These are phyloP conservation scores for Melanophora roralis DNA, from an alignment of 2,888 invertebrate genomes.

Conservation along the genomic window DNA sequence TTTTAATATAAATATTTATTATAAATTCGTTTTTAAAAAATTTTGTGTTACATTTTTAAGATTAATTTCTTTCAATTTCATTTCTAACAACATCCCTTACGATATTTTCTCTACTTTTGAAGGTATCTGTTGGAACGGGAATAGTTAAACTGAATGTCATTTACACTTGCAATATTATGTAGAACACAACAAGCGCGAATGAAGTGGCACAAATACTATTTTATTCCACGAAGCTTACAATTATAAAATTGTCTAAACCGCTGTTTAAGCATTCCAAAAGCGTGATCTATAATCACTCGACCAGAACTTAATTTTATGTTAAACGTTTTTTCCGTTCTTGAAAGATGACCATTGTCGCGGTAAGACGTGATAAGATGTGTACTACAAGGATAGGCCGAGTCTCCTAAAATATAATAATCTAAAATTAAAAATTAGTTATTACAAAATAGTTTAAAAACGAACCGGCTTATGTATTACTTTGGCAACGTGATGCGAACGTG, in stretches of 20 bases:
- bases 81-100: neutral
- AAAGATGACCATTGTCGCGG: conserved; percentile 50
- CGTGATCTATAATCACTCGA: conserved; percentile 39
- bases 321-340: conserved; percentile 34
- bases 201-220: neutral
- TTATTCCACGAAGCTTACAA: neutral
- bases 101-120: neutral
- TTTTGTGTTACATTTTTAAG: neutral
- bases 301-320: conserved; percentile 40
- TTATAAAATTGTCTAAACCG: conserved; percentile 4
- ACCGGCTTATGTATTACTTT: too few relatives aligned
- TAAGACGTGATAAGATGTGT: conserved; percentile 42
- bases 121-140: neutral
- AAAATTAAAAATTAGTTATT: too few relatives aligned
- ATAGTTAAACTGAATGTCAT: neutral
- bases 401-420: conserved; percentile 26
- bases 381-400: conserved; percentile 48
- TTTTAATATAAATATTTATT: neutral
- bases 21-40: neutral
- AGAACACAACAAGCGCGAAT: neutral
- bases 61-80: too few relatives aligned
- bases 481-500: too few relatives aligned
- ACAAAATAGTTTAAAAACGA: conserved; percentile 15
- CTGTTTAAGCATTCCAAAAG: conserved; percentile 28
- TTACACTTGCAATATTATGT: neutral